Base-by-base conservation (phyloP, 2,113 vertebrate species). In the Synodontis membranacea region DNA sequence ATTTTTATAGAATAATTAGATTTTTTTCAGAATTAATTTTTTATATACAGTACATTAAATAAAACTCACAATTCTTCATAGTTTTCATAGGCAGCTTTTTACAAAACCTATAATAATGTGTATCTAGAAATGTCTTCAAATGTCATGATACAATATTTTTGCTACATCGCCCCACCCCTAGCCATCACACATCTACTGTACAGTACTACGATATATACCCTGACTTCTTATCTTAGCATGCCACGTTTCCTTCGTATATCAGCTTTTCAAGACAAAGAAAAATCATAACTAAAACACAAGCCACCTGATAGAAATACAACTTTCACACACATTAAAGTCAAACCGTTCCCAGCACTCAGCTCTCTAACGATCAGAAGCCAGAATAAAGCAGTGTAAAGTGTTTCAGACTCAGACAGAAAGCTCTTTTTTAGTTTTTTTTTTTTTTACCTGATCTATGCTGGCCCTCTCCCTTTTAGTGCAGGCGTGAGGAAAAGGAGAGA, bases 371-470 rank as follows among this genome's bases (percentile, higher is more conserved):
- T 17, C 4, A 62, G 44, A 14, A 84, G 37, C 66, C n/a, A 19
- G 82, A 31, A 46, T 1, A 48, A 58, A 70, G 21, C n/a, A 3
- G 52, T 14, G 2, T 56, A 31, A 42, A 9, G 23, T 37, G 14
- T 50, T 25, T 34, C 4, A 31, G 60, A 62, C 28, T 62, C 60
- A 4, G 66, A 75, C 5, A 50, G 15, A 76, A 31, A 50, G n/a
- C 74, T 17, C 46, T 21, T 21, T 7, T 68, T 68, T 37, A 10
- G n/a, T 28, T 46, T 50, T 50, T 84, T 84, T 82, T 87, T 80
- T 95, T 82, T 87, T 80, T 95, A 95, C 95, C 94, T 95, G 91
- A 90, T 82, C 88, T 88, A 90, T 86, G 93, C 72, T 84, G 88
- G 34, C 89, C 85, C 89, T 91, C 89, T 93, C 37, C 89, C 93